These are phyloP conservation scores for Tetropium fuscum DNA, from an alignment of 2,888 invertebrate species.

Conservation along the genomic window DNA sequence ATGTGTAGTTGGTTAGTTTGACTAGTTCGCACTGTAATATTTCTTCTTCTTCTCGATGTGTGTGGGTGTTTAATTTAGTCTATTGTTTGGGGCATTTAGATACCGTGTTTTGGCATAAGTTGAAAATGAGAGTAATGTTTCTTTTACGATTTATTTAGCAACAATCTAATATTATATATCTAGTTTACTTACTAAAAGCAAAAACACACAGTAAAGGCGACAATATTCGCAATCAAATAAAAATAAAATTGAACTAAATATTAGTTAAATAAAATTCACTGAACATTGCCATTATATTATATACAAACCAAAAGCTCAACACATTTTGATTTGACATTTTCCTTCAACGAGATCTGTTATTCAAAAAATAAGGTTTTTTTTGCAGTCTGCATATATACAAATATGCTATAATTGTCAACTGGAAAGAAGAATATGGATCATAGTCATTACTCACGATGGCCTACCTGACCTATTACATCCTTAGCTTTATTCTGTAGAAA, in stretches of 20 bases:
- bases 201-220: slow-evolving; percentile 46
- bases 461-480: too few relatives aligned
- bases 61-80: too few relatives aligned
- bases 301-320: slow-evolving; percentile 26
- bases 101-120: not conserved
- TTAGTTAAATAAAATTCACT: slow-evolving; percentile 44
- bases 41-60: too few relatives aligned
- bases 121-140: not conserved
- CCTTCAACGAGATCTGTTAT: slow-evolving; percentile 40
- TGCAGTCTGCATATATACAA: slow-evolving; percentile 39
- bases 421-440: slow-evolving; percentile 21
- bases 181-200: slow-evolving; percentile 47
- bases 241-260: slow-evolving; percentile 46
- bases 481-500: too few relatives aligned
- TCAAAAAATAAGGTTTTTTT: slow-evolving; percentile 35
- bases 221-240: slow-evolving; percentile 44
- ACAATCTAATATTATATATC: slow-evolving; percentile 44
- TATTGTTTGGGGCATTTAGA: too few relatives aligned
- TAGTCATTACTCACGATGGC: too few relatives aligned
- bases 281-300: slow-evolving; percentile 44
- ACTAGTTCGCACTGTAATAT: too few relatives aligned
- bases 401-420: slow-evolving; percentile 21
- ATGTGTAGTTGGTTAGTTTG: too few relatives aligned
- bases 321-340: slow-evolving; percentile 26
- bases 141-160: slow-evolving; percentile 41